Evolutionary conservation across 2,797 vertebrate genomes (phyloP).

Genomic region (Paguma larvata): DNA sequence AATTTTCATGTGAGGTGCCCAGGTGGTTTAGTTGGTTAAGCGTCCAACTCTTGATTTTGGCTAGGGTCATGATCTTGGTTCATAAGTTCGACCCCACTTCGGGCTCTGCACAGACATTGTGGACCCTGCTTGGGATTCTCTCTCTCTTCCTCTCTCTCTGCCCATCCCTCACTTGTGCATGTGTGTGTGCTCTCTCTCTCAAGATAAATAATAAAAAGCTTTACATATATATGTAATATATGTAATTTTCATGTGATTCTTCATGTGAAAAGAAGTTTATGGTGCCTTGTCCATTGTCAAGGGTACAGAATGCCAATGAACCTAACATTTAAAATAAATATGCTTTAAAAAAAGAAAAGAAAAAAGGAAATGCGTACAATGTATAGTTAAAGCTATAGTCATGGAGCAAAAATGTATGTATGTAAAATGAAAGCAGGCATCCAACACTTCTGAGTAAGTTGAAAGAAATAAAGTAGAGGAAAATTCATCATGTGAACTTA

Average conservation of each 20-base stretch:
- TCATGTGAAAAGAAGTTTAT: not conserved
- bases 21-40: no score
- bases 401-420: not conserved
- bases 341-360: not conserved
- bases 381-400: not conserved
- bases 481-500: not conserved
- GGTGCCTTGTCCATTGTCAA: not conserved
- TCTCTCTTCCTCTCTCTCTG: no score
- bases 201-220: no score
- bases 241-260: not conserved
- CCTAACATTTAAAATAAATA: not conserved
- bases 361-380: not conserved
- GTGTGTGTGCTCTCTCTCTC: no score
- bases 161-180: no score
- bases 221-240: no score
- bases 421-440: not conserved
- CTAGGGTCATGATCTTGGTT: no score
- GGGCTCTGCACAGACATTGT: no score
- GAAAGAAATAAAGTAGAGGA: not conserved
- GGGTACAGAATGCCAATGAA: not conserved
- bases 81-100: no score
- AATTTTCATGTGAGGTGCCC: no score
- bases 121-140: no score
- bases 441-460: not conserved
- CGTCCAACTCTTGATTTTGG: no score